A percentile compares a stretch with the other conserved stretches of the same genome.
phyloP scores from a whole-genome alignment of 2,888 invertebrate species.

The Hirtodrosophila trivittata region DNA sequence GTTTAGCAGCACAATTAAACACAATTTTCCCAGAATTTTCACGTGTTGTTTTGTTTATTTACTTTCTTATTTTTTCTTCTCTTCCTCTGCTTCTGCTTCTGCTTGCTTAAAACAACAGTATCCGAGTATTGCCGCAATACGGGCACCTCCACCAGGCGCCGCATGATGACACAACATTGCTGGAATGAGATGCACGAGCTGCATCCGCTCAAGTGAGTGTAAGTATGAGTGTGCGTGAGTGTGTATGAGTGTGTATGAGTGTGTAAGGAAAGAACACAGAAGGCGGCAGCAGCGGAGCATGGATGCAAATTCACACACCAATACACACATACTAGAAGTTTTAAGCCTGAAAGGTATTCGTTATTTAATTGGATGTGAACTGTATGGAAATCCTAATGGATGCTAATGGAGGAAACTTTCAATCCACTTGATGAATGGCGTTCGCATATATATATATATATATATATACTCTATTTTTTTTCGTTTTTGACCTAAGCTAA shows the following conservation, averaged over 20 bases:
- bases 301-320: not conserved
- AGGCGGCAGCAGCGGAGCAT: not conserved
- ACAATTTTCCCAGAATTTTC: constrained; percentile 8
- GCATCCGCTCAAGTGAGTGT: constrained; percentile 77
- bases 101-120: constrained; percentile 70
- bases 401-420: too few species aligned
- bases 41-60: too few species aligned
- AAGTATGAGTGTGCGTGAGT: not conserved
- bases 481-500: too few species aligned
- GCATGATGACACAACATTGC: constrained; percentile 81
- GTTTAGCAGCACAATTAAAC: too few species aligned
- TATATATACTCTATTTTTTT: too few species aligned
- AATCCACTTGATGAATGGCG: too few species aligned
- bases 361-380: too few species aligned
- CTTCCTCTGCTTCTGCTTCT: constrained; percentile 8
- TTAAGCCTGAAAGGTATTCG: too few species aligned
- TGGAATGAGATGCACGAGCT: constrained; percentile 85
- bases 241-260: not conserved
- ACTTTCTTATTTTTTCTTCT: constrained; percentile 2
- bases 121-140: constrained; percentile 84
- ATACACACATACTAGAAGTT: not conserved
- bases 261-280: not conserved
- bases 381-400: not conserved
- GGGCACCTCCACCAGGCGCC: constrained; percentile 82
- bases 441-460: too few species aligned